Evolutionary conservation across 2,888 invertebrate genomes (phyloP).

Genomic region (Eustalomyia histrio): DNA sequence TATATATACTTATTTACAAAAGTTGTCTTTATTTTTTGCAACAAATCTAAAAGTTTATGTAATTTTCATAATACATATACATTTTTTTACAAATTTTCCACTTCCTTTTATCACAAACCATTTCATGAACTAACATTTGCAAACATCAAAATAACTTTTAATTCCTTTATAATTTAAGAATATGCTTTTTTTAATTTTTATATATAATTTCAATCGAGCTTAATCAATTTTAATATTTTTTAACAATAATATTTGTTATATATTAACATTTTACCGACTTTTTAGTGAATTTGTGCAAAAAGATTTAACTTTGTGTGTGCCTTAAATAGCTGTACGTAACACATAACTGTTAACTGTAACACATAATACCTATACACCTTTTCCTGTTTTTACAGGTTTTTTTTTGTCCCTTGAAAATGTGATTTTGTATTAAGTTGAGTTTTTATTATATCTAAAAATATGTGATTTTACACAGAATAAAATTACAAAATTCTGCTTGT

Average conservation of each 20-base stretch:
- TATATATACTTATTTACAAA: background rate
- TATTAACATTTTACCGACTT: conserved; percentile 16
- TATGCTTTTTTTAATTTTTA: background rate
- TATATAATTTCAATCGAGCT: background rate
- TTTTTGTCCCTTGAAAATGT: too few relatives aligned
- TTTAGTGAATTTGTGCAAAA: conserved; percentile 19
- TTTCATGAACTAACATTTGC: background rate
- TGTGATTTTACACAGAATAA: too few relatives aligned
- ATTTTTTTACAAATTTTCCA: background rate
- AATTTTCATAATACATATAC: background rate
- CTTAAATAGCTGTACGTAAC: conserved; percentile 17
- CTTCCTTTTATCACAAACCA: background rate
- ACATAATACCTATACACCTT: too few relatives aligned
- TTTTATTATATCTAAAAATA: too few relatives aligned
- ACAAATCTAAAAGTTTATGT: background rate
- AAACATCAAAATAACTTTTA: background rate
- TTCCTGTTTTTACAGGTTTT: too few relatives aligned
- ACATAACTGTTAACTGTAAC: too few relatives aligned
- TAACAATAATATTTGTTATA: conserved; percentile 5
- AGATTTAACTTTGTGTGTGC: background rate
- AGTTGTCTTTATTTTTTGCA: too few relatives aligned
- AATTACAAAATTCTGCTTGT: too few relatives aligned
- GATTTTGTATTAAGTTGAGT: too few relatives aligned
- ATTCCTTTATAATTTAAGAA: background rate
- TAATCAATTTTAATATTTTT: background rate